phyloP scores from a whole-genome alignment of 2,797 vertebrate genomes.

The Gymnothorax javanicus region DNA sequence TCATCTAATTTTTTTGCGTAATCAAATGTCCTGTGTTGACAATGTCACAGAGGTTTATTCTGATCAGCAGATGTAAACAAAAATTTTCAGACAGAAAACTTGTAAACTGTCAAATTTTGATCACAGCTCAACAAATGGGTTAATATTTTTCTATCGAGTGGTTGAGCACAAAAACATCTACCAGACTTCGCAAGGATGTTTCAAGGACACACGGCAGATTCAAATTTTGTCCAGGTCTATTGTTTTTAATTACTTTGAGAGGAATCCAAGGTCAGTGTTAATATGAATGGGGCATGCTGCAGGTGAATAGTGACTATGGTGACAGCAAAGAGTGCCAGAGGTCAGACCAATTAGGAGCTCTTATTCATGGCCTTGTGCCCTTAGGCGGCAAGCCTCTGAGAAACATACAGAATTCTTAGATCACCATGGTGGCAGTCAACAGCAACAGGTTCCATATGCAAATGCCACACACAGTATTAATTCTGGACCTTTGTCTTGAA shows the following conservation, averaged over 20 bases:
- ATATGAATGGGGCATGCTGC: conserved; percentile 1
- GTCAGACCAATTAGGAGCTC: conserved; percentile 4
- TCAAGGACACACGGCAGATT: background rate
- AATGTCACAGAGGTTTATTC: no score
- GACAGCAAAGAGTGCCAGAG: conserved; percentile 2
- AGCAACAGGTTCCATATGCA: no score
- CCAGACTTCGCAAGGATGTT: conserved; percentile 6
- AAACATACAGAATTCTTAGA: background rate
- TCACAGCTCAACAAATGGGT: no score
- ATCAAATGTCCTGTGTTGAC: no score
- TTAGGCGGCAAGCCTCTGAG: background rate
- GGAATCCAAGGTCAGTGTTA: background rate
- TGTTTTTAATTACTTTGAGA: background rate
- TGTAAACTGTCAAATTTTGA: no score
- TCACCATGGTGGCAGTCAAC: no score
- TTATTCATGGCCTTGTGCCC: conserved; percentile 4
- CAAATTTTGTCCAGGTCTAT: background rate
- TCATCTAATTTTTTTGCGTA: no score
- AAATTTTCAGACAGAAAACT: no score
- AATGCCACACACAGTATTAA: no score
- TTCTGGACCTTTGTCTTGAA: no score
- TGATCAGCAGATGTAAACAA: no score
- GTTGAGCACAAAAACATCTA: background rate
- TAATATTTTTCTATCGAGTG: background rate
- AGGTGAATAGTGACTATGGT: background rate